phyloP scores from a whole-genome alignment of 2,113 vertebrate species.

The Tragelaphus buxtoni region DNA sequence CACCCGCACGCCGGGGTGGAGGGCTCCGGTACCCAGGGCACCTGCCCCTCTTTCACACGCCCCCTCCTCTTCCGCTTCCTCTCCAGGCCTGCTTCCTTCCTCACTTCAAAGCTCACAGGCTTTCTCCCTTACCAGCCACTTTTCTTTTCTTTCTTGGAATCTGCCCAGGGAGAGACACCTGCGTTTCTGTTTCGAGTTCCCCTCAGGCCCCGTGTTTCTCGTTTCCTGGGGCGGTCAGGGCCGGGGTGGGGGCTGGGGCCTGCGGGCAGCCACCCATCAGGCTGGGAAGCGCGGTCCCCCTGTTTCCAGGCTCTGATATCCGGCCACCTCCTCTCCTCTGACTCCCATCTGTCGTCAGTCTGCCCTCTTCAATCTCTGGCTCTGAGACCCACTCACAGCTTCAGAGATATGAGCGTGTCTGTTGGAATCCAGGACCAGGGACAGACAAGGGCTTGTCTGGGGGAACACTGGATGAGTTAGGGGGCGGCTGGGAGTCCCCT shows the following conservation, averaged over 20 bases:
- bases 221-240: slow-evolving; percentile 1
- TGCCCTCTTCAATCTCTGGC: not conserved
- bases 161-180: slow-evolving; percentile 49
- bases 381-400: not conserved
- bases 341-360: not conserved
- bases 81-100: slow-evolving; percentile 46
- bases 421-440: not conserved
- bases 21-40: not conserved
- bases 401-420: not conserved
- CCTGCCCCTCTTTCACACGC: not conserved
- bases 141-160: slow-evolving; percentile 65
- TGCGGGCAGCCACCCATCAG: not conserved
- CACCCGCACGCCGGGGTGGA: not conserved
- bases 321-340: accelerated
- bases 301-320: not conserved
- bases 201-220: not conserved
- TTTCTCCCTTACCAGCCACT: not conserved
- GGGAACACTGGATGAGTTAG: not conserved
- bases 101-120: slow-evolving; percentile 38
- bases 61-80: slow-evolving; percentile 5
- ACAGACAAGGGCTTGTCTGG: not conserved
- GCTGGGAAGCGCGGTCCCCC: not conserved
- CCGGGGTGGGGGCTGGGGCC: not conserved
- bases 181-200: slow-evolving; percentile 70
- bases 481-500: not conserved